These are phyloP conservation scores for Coenonympha arcania DNA, from an alignment of 2,888 invertebrate species.

Conservation along the genomic window DNA sequence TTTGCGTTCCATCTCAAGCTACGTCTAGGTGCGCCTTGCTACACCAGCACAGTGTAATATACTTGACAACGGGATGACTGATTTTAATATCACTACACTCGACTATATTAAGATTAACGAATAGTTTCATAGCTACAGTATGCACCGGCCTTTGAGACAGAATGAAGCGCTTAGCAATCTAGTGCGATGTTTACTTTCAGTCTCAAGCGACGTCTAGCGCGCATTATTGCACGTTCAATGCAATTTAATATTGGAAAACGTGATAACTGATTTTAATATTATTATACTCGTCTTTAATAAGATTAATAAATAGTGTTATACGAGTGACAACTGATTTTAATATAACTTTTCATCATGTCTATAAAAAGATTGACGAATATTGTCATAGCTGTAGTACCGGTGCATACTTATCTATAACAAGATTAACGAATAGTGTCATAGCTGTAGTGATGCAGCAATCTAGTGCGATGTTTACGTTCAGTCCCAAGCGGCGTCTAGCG, in stretches of 20 bases:
- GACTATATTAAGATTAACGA: background rate
- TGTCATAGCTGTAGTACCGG: no score
- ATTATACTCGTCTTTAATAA: no score
- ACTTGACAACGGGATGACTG: slow-evolving; percentile 6
- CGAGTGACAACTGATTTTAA: no score
- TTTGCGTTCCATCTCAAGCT: slow-evolving; percentile 32
- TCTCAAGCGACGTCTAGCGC: no score
- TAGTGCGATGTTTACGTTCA: slow-evolving; percentile 32
- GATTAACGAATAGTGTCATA: background rate
- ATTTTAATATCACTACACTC: background rate
- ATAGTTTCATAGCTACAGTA: background rate
- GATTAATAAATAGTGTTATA: background rate
- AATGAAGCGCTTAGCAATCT: no score
- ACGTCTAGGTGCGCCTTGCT: slow-evolving; percentile 23
- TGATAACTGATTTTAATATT: no score
- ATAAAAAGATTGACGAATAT: no score
- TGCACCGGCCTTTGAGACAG: no score
- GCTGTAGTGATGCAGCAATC: slow-evolving; percentile 15
- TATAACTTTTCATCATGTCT: no score
- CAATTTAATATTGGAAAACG: no score
- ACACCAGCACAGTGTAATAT: slow-evolving; percentile 24
- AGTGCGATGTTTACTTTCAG: no score
- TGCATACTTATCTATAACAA: no score
- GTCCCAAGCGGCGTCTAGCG: slow-evolving; percentile 26
- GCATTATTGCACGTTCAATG: slow-evolving; percentile 25